Conservation (phyloP, 2,797 vertebrate species). For the Tympanoctomys barrerae region DNA sequence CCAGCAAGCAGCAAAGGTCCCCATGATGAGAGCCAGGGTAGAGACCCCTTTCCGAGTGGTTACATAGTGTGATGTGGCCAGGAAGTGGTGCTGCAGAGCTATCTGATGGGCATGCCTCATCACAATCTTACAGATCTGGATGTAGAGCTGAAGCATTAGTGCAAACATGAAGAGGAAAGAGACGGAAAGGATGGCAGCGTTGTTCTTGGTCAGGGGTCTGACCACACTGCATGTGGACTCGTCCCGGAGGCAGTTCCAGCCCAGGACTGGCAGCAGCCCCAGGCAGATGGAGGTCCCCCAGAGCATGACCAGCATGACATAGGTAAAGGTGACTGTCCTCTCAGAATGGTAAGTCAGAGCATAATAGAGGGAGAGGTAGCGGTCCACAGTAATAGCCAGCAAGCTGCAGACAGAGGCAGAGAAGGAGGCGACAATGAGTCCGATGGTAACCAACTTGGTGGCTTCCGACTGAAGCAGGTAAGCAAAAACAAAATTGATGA, state of each 20-base stretch:
- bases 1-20: slow-evolving; percentile 99
- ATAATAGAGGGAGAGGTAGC: slow-evolving; percentile 98
- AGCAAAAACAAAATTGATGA: slow-evolving; percentile 97
- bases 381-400: slow-evolving; percentile 98
- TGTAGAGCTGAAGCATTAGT: slow-evolving; percentile 99
- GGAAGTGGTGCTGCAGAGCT: slow-evolving; percentile 98
- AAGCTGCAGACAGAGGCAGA: slow-evolving; percentile 98
- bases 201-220: slow-evolving; percentile 98
- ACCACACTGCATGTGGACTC: slow-evolving; percentile 98
- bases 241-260: slow-evolving; percentile 97
- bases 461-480: slow-evolving; percentile 97
- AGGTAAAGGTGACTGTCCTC: slow-evolving; percentile 97
- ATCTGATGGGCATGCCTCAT: slow-evolving; percentile 99
- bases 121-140: slow-evolving; percentile 99
- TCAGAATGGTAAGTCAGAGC: slow-evolving; percentile 99
- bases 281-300: slow-evolving; percentile 97
- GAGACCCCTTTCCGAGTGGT: slow-evolving; percentile 98
- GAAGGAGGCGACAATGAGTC: slow-evolving; percentile 98
- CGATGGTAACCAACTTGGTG: slow-evolving; percentile 96
- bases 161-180: slow-evolving; percentile 99
- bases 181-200: slow-evolving; percentile 95
- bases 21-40: slow-evolving; percentile 98
- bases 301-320: slow-evolving; percentile 96
- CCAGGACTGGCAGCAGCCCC: slow-evolving; percentile 96
- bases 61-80: slow-evolving; percentile 98